These are phyloP conservation scores for Poeciliopsis prolifica DNA, from an alignment of 2,113 vertebrate genomes.

Conservation along the genomic window DNA sequence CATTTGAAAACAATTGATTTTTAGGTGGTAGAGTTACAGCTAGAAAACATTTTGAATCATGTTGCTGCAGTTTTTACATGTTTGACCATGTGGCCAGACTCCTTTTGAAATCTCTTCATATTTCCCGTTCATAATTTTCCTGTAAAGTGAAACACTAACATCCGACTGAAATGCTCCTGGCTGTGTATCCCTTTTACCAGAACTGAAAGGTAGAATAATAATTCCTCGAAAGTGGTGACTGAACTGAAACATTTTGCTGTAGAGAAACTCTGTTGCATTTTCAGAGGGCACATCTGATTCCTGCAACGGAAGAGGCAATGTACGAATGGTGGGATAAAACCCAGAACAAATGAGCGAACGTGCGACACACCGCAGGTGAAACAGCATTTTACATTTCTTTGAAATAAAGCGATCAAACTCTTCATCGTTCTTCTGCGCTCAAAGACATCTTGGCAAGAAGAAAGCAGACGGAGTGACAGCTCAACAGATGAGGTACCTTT, in stretches of 20 bases:
- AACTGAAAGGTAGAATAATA: no score
- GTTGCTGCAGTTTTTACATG: no score
- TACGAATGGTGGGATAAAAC: not conserved
- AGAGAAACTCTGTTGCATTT: not conserved
- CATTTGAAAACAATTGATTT: no score
- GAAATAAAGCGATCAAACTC: slow-evolving; percentile 42
- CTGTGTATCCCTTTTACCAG: no score
- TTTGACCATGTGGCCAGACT: no score
- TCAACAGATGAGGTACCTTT: slow-evolving; percentile 70
- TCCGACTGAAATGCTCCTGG: no score
- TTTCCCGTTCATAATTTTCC: no score
- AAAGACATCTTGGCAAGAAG: slow-evolving; percentile 32
- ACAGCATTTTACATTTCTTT: slow-evolving; percentile 32
- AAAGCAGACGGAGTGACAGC: slow-evolving; percentile 66
- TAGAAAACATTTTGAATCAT: no score
- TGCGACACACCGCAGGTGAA: slow-evolving; percentile 21
- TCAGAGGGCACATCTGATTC: not conserved
- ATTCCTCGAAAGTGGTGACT: not conserved
- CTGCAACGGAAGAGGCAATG: not conserved
- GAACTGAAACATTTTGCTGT: not conserved
- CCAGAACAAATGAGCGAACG: slow-evolving; percentile 8
- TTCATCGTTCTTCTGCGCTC: slow-evolving; percentile 30
- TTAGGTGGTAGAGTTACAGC: no score
- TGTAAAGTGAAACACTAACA: not conserved
- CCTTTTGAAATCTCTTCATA: no score